Evolutionary conservation across 2,888 invertebrate species (phyloP).

Genomic region (Hesperia comma): DNA sequence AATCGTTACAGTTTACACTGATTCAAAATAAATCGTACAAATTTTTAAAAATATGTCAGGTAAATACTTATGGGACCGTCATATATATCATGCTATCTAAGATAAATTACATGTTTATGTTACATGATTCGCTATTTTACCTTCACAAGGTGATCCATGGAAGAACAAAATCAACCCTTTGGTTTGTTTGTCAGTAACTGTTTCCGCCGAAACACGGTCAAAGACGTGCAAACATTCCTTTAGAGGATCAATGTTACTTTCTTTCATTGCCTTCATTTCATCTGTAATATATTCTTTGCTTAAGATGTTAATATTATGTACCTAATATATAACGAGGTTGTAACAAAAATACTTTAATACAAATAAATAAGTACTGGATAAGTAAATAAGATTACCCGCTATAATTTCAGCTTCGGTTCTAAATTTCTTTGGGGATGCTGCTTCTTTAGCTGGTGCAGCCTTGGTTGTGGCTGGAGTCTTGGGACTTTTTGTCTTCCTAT

Average conservation of each 20-base stretch:
- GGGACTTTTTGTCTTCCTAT: conserved; percentile 62
- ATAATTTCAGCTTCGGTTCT: conserved; percentile 70
- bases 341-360: too few species aligned
- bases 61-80: too few species aligned
- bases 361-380: too few species aligned
- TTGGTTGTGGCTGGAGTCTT: conserved; percentile 47
- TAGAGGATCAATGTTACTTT: conserved; percentile 63
- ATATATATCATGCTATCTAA: too few species aligned
- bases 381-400: conserved; percentile 52
- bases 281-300: conserved; percentile 49
- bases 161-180: conserved; percentile 72
- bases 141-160: conserved; percentile 75
- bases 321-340: too few species aligned
- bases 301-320: too few species aligned
- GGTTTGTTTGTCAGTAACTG: conserved; percentile 50
- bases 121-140: conserved; percentile 54
- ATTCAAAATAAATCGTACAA: too few species aligned
- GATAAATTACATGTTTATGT: too few species aligned
- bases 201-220: conserved; percentile 46
- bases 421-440: conserved; percentile 50
- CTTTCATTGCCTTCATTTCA: conserved; percentile 63
- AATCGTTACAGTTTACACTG: too few species aligned
- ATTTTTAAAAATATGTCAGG: too few species aligned
- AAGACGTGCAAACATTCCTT: conserved; percentile 57
- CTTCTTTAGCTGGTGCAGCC: conserved; percentile 46